phyloP scores from a whole-genome alignment of 2,113 vertebrate species.

The Sander vitreus region DNA sequence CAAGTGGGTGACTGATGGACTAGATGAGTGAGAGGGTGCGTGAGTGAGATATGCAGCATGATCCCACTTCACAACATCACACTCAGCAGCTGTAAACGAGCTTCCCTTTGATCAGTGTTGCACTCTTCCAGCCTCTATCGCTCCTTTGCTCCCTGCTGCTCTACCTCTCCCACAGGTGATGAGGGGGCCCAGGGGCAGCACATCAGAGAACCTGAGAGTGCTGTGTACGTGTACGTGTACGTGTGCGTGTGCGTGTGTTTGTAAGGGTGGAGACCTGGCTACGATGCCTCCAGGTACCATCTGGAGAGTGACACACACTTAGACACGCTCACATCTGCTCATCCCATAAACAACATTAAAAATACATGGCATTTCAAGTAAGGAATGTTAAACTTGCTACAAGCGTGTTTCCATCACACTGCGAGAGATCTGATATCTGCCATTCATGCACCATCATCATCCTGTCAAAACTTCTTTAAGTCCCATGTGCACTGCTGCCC shows the following conservation, averaged over 20 bases:
- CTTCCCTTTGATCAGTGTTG: slow-evolving; percentile 73
- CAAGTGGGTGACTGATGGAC: slow-evolving; percentile 54
- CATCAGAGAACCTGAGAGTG: slow-evolving; percentile 67
- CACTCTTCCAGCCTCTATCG: slow-evolving; percentile 42
- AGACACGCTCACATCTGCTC: slow-evolving; percentile 61
- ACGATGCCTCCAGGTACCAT: slow-evolving; percentile 71
- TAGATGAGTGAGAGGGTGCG: slow-evolving; percentile 55
- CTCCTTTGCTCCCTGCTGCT: slow-evolving; percentile 70
- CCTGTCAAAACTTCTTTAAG: slow-evolving; percentile 51
- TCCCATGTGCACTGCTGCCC: slow-evolving; percentile 44
- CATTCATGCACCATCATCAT: slow-evolving; percentile 41
- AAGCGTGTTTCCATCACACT: slow-evolving; percentile 53
- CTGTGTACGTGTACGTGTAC: background rate
- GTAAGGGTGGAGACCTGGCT: slow-evolving; percentile 54
- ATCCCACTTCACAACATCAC: slow-evolving; percentile 64
- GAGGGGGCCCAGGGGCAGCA: slow-evolving; percentile 63
- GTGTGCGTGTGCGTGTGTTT: slow-evolving; percentile 24
- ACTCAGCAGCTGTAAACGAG: slow-evolving; percentile 63
- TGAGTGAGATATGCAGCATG: slow-evolving; percentile 71
- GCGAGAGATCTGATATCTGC: slow-evolving; percentile 52
- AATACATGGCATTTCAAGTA: slow-evolving; percentile 59
- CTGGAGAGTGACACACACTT: slow-evolving; percentile 64
- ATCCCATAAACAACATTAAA: slow-evolving; percentile 73
- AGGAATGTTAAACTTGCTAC: slow-evolving; percentile 49
- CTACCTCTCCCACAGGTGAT: slow-evolving; percentile 70